phyloP scores from a whole-genome alignment of 2,888 invertebrate species.

The Hyposoter dolosus region DNA sequence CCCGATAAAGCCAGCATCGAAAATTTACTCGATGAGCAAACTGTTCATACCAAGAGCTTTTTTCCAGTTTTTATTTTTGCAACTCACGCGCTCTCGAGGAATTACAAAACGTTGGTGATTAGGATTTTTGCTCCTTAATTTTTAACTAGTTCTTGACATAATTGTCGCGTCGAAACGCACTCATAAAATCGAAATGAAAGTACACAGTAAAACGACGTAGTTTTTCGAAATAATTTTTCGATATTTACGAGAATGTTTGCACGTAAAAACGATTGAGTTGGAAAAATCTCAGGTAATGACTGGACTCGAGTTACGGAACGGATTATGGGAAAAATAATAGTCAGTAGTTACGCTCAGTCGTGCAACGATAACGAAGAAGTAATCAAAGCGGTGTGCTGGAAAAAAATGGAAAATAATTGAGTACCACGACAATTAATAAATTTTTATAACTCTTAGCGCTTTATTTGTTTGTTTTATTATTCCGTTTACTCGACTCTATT shows the following conservation, averaged over 20 bases:
- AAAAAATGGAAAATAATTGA: background rate
- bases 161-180: background rate
- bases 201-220: background rate
- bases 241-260: background rate
- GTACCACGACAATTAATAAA: constrained; percentile 38
- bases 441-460: constrained; percentile 20
- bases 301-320: background rate
- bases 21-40: background rate
- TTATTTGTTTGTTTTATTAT: background rate
- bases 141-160: background rate
- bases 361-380: constrained; percentile 10
- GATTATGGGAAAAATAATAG: constrained; percentile 35
- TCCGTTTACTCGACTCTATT: background rate
- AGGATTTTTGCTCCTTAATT: background rate
- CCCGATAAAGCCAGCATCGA: background rate
- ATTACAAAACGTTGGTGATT: background rate
- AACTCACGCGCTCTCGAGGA: background rate
- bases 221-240: background rate
- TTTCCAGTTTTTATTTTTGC: background rate
- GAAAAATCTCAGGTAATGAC: background rate
- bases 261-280: background rate
- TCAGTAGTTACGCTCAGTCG: constrained; percentile 10
- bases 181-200: background rate
- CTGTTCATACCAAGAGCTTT: background rate
- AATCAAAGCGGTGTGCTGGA: background rate